These are phyloP conservation scores for Propithecus perrieri DNA, from an alignment of 2,797 vertebrate genomes.

Conservation along the genomic window DNA sequence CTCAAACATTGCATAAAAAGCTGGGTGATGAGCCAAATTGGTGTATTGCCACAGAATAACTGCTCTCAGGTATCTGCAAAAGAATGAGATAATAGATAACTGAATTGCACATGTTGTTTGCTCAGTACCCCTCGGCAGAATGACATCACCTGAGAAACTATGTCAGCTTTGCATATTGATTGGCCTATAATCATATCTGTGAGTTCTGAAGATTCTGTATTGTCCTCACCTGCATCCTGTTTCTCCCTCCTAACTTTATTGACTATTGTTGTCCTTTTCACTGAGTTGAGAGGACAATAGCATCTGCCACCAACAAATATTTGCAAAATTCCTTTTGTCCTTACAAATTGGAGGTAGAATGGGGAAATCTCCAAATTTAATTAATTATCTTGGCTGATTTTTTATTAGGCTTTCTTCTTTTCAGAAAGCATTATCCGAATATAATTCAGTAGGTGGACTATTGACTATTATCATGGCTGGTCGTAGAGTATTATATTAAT, in stretches of 20 bases:
- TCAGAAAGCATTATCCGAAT: background rate
- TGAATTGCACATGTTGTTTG: background rate
- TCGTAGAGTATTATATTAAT: slow-evolving; percentile 50
- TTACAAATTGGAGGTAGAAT: background rate
- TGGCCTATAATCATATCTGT: background rate
- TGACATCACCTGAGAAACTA: background rate
- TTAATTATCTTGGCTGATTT: slow-evolving; percentile 27
- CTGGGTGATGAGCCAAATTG: background rate
- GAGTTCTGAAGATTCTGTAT: background rate
- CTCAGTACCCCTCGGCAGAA: background rate
- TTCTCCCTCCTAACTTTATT: background rate
- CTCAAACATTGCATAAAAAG: background rate
- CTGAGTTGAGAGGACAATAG: background rate
- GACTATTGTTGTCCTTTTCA: background rate
- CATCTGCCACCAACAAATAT: background rate
- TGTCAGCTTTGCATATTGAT: background rate
- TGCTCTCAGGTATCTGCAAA: background rate
- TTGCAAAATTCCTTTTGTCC: slow-evolving; percentile 1
- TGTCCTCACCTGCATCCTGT: background rate
- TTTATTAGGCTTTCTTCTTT: background rate
- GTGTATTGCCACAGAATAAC: background rate
- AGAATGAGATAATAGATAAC: background rate
- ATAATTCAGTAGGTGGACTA: background rate
- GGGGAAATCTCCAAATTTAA: background rate
- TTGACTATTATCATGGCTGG: background rate